These are phyloP conservation scores for Drosophila nannoptera DNA, from an alignment of 1,140 invertebrate genomes.

Conservation along the genomic window DNA sequence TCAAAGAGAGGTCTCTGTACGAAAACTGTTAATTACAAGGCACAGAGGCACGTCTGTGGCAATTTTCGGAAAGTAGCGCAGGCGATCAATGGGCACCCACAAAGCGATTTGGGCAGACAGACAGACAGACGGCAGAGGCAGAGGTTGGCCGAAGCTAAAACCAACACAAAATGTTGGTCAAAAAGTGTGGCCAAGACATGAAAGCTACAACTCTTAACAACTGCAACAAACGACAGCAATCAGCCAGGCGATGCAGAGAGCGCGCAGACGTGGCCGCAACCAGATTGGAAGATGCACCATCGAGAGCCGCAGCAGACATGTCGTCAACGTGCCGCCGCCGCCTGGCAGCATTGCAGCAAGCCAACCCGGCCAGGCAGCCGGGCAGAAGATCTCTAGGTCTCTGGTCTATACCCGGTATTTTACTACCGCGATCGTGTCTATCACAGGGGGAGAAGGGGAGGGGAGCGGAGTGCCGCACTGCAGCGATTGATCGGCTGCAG, in stretches of 20 bases:
- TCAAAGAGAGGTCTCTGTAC: conserved; percentile 55
- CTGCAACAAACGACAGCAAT: conserved; percentile 75
- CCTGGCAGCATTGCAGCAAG: conserved; percentile 11
- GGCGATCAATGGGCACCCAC: conserved; percentile 64
- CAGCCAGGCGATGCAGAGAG: too few species aligned
- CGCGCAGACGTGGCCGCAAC: conserved; percentile 24
- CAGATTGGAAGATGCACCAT: conserved; percentile 50
- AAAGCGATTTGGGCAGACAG: conserved; percentile 53
- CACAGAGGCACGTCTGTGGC: conserved; percentile 60
- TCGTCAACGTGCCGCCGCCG: conserved; percentile 67
- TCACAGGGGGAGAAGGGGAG: conserved; percentile 36
- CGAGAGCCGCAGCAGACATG: conserved; percentile 56
- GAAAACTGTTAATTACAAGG: conserved; percentile 73
- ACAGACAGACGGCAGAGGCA: conserved; percentile 3
- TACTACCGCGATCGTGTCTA: conserved; percentile 76
- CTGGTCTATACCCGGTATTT: conserved; percentile 72
- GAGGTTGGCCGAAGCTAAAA: conserved; percentile 37
- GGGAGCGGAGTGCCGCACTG: conserved; percentile 1
- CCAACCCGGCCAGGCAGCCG: conserved; percentile 11
- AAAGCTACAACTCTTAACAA: conserved; percentile 78
- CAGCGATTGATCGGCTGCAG: conserved; percentile 78
- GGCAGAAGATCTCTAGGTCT: conserved; percentile 67
- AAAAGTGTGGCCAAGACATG: conserved; percentile 78
- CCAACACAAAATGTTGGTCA: conserved; percentile 75
- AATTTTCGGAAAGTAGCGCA: conserved; percentile 74